Conservation (phyloP, 2,888 invertebrate species). For the Eupithecia inturbata region DNA sequence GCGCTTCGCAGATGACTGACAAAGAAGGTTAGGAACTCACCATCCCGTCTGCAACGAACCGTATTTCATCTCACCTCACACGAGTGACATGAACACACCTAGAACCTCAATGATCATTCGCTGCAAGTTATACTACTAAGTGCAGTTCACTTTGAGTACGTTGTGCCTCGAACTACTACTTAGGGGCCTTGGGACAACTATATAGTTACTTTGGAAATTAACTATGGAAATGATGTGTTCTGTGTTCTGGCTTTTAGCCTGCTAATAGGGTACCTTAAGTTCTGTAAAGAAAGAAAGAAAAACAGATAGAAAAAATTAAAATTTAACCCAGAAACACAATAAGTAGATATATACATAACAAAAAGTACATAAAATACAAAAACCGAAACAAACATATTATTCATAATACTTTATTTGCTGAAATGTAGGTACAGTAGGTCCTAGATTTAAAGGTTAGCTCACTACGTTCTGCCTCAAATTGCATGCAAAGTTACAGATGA, state of each 20-base stretch:
- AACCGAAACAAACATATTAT: too few relatives aligned
- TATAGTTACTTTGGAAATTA: slow-evolving; percentile 43
- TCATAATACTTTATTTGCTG: too few relatives aligned
- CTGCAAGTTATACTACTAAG: slow-evolving; percentile 19
- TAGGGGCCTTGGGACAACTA: slow-evolving; percentile 21
- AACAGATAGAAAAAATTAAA: too few relatives aligned
- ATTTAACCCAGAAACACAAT: too few relatives aligned
- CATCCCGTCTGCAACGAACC: neutral
- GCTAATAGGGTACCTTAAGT: neutral
- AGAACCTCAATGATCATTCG: slow-evolving; percentile 61
- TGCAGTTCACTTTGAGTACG: slow-evolving; percentile 19
- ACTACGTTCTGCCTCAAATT: too few relatives aligned
- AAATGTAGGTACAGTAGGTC: too few relatives aligned
- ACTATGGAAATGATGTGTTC: slow-evolving; percentile 34
- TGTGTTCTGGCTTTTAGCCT: slow-evolving; percentile 8
- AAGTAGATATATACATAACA: too few relatives aligned
- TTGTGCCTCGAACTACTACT: slow-evolving; percentile 25
- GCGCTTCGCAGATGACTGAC: neutral
- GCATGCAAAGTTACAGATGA: too few relatives aligned
- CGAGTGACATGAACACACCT: neutral
- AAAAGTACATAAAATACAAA: too few relatives aligned
- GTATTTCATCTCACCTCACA: slow-evolving; percentile 4
- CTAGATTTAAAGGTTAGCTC: too few relatives aligned
- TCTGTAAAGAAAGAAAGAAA: too few relatives aligned
- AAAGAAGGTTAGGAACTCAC: neutral